Evolutionary conservation across 2,888 invertebrate genomes (phyloP), one percentile per base, ranked within the genome.

Genomic region (Emmelina monodactyla): DNA sequence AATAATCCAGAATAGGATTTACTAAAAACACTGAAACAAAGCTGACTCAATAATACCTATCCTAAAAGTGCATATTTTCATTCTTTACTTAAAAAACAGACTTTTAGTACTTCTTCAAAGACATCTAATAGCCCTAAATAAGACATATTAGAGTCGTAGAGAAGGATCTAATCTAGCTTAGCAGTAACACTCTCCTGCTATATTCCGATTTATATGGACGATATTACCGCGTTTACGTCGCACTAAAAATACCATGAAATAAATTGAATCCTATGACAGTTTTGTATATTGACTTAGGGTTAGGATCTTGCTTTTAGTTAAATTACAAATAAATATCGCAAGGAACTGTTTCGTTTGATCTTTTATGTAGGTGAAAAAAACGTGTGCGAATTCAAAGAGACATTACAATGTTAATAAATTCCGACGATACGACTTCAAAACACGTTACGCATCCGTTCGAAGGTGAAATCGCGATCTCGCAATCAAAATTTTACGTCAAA

Each of bases 401-500:
- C 9, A 19, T 19, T 19, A 19, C 5, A 19, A 19, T 19, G 19
- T 19, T 9, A 19, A 19, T 9, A 19, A 31, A 31, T 15, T 31
- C 31, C n/a, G n/a, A n/a, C 13, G 2, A 32, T 9, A 32, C 13
- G 19, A n/a, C 25, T 9, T 25, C 25, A 25, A 10, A 19, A 25
- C n/a, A 25, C n/a, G 25, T 25, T 7, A 11, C 11, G n/a, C 3
- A n/a, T 25, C 25, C 25, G 25, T 3, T 25, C 3, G 25, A 25
- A 25, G 25, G 25, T 25, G 32, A 33, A 31, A 39, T 29, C 13
- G 34, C 34, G 32, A 33, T 3, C 25, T 25, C 31, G 41, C 31
- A 35, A 35, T 35, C 35, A 22, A 14, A 35, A 39, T 42, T 38
- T 41, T 7, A 37, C 37, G 45, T 43, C 42, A 47, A 46, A 49